Conservation (phyloP, 2,113 vertebrate genomes). For the Ibidorhyncha struthersii region DNA sequence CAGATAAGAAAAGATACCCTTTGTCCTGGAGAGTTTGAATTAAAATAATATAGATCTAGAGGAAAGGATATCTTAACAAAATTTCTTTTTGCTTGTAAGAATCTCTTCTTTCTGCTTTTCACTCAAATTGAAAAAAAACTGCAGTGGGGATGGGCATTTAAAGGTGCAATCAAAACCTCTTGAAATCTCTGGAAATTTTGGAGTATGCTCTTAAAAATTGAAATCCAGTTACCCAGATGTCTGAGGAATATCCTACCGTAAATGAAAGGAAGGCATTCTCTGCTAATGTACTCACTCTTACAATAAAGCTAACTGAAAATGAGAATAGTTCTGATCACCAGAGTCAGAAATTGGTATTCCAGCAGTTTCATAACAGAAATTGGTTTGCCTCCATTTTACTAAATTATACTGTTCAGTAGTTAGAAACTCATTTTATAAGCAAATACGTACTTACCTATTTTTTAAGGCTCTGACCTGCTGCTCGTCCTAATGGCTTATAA, state of each 20-base stretch:
- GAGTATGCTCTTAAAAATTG: neutral
- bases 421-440: slow-evolving; percentile 42
- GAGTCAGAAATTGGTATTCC: slow-evolving; percentile 58
- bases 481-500: slow-evolving; percentile 27
- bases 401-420: slow-evolving; percentile 45
- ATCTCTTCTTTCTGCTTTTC: neutral
- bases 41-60: neutral
- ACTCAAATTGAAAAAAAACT: neutral
- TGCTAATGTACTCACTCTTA: neutral
- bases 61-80: neutral
- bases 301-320: slow-evolving; percentile 35
- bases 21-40: neutral
- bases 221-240: neutral
- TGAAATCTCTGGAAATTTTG: neutral
- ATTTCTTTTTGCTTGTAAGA: neutral
- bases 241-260: neutral
- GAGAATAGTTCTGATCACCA: slow-evolving; percentile 33
- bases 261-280: neutral
- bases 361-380: slow-evolving; percentile 43
- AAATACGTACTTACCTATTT: slow-evolving; percentile 14
- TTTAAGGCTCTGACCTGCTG: slow-evolving; percentile 10
- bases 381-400: slow-evolving; percentile 45
- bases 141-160: neutral
- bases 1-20: neutral
- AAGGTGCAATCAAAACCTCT: neutral